Percentiles rank a stretch among this genome's conserved stretches.
These are phyloP conservation scores for Drosophila pandora DNA, from an alignment of 1,140 invertebrate genomes.

Conservation along the genomic window DNA sequence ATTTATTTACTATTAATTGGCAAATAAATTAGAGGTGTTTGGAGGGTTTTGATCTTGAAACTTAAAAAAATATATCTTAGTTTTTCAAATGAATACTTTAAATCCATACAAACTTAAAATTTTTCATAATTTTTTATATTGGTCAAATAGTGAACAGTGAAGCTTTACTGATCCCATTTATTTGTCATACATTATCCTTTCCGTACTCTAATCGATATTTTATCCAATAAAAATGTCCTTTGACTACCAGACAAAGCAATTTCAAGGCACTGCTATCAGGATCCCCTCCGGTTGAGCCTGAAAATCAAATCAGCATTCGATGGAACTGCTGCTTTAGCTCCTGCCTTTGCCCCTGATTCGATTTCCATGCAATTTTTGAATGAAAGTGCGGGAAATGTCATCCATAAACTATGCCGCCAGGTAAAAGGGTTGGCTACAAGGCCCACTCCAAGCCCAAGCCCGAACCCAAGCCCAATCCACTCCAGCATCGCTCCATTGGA, in stretches of 20 bases:
- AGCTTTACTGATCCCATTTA: not conserved
- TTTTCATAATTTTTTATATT: too few species aligned
- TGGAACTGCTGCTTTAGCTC: constrained; percentile 21
- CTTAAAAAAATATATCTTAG: too few species aligned
- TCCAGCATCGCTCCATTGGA: constrained; percentile 28
- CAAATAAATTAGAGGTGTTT: too few species aligned
- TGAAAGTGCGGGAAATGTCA: constrained; percentile 68
- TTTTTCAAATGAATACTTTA: too few species aligned
- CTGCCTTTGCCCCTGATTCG: constrained; percentile 62
- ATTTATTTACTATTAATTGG: too few species aligned
- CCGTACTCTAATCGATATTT: not conserved
- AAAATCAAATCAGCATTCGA: constrained; percentile 66
- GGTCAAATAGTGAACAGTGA: too few species aligned
- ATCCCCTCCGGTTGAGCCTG: constrained; percentile 20
- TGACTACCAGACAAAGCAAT: constrained; percentile 18
- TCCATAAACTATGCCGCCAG: constrained; percentile 78
- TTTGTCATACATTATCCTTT: not conserved
- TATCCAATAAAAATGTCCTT: constrained; percentile 2
- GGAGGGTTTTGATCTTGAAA: too few species aligned
- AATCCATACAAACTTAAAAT: too few species aligned
- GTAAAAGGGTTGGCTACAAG: constrained; percentile 39
- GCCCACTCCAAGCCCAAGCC: not conserved
- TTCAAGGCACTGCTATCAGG: constrained; percentile 7
- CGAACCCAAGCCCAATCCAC: constrained; percentile 12
- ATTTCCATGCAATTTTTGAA: constrained; percentile 80